phyloP scores from a whole-genome alignment of 2,113 vertebrate genomes.

The Chauna torquata region DNA sequence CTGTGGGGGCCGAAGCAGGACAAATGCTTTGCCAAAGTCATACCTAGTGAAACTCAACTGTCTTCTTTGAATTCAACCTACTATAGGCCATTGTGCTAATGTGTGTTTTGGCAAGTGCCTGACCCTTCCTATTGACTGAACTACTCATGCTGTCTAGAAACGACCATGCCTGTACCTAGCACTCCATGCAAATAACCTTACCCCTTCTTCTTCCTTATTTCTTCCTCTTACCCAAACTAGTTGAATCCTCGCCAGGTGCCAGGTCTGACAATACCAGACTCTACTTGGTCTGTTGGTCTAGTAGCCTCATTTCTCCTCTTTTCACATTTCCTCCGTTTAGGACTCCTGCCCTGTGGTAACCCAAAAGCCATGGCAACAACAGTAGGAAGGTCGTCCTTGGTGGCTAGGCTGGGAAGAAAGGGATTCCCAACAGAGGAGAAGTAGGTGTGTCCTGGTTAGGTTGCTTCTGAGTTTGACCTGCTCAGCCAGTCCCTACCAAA shows the following conservation, averaged over 20 bases:
- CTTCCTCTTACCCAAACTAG: background rate
- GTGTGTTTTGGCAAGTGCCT: background rate
- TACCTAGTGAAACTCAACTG: background rate
- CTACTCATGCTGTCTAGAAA: background rate
- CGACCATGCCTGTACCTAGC: background rate
- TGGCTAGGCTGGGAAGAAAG: background rate
- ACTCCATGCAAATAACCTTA: background rate
- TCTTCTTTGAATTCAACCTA: background rate
- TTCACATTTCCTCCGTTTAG: background rate
- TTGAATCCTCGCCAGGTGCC: background rate
- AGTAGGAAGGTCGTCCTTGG: background rate
- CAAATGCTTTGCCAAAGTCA: background rate
- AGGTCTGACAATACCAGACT: background rate
- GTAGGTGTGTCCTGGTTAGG: background rate
- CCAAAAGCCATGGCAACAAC: background rate
- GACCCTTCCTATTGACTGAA: background rate
- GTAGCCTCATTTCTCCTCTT: background rate
- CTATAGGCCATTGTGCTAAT: background rate
- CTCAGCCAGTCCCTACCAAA: background rate
- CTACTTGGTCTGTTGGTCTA: background rate
- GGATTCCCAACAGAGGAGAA: accelerated
- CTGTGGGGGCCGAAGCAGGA: background rate
- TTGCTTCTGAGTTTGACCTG: background rate
- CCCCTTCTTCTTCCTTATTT: background rate
- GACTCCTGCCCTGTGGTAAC: background rate